These are phyloP conservation scores for Sinocyclocheilus rhinocerous DNA, from an alignment of 2,113 vertebrate genomes.

Conservation along the genomic window DNA sequence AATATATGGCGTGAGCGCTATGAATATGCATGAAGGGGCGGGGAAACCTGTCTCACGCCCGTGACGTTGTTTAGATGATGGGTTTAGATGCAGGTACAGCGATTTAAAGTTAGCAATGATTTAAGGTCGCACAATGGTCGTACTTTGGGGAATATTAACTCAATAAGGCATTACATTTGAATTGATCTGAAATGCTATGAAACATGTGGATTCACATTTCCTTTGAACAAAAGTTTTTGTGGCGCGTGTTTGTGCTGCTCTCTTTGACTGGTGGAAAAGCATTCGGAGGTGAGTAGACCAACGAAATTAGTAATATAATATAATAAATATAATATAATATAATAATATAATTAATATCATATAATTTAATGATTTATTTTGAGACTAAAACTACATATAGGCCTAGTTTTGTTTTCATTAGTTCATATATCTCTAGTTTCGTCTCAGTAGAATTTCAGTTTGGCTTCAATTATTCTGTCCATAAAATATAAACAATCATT, in stretches of 20 bases:
- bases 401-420: neutral
- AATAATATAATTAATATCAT: too few species aligned
- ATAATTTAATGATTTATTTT: neutral
- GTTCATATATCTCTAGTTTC: neutral
- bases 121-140: neutral
- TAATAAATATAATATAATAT: too few species aligned
- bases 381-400: neutral
- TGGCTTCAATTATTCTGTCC: neutral
- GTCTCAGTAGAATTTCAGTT: neutral
- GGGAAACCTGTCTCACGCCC: neutral
- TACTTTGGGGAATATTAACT: neutral
- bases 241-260: constrained; percentile 52
- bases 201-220: constrained; percentile 32
- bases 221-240: constrained; percentile 45
- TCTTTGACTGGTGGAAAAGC: constrained; percentile 60
- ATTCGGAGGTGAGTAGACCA: constrained; percentile 66
- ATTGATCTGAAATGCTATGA: constrained; percentile 5
- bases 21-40: constrained; percentile 15
- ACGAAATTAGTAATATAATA: too few species aligned
- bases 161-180: neutral
- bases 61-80: neutral
- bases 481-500: neutral
- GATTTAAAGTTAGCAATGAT: constrained; percentile 18
- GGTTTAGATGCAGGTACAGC: constrained; percentile 20
- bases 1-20: neutral